These are phyloP conservation scores for Hydractinia echinata DNA, from an alignment of 30 jellyfish, hydroid and myxozoan species.

Conservation along the genomic window DNA sequence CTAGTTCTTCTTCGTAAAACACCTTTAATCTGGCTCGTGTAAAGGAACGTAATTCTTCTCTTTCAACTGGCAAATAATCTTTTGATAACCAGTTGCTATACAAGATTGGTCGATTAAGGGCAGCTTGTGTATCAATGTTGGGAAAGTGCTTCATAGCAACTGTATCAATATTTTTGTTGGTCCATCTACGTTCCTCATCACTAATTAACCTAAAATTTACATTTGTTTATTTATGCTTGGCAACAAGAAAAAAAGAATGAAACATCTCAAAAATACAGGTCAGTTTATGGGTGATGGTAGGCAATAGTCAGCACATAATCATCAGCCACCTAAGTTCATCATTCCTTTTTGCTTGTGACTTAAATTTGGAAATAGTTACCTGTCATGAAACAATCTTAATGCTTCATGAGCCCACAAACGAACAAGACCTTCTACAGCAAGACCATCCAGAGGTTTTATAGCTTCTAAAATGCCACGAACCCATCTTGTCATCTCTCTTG, in stretches of 20 bases:
- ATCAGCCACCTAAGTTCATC: conserved; percentile 45
- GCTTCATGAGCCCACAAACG: conserved; percentile 99
- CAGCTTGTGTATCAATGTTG: conserved; percentile 59
- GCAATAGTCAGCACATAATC: conserved; percentile 15
- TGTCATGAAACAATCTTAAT: conserved; percentile 91
- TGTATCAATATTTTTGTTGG: conserved; percentile 72
- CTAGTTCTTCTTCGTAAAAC: conserved; percentile 96
- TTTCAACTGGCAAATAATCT: conserved; percentile 91
- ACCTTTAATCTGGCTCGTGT: conserved; percentile 95
- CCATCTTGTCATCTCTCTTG: conserved; percentile 99
- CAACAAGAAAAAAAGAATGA: not conserved
- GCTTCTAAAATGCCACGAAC: conserved; percentile 97
- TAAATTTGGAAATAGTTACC: conserved; percentile 37
- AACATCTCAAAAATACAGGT: conserved; percentile 1
- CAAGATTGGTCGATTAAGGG: conserved; percentile 83
- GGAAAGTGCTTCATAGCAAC: conserved; percentile 96
- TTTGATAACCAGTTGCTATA: conserved; percentile 98
- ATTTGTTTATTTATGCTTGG: not conserved
- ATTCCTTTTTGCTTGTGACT: not conserved
- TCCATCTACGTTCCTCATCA: conserved; percentile 95
- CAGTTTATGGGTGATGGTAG: conserved; percentile 19
- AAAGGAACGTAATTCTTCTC: conserved; percentile 80
- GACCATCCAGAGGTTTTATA: conserved; percentile 69
- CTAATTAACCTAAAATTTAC: conserved; percentile 55
- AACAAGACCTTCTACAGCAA: conserved; percentile 87